Percentiles rank a stretch among this genome's conserved stretches.
Conservation (phyloP, 2,797 vertebrate genomes). For the Psittacula echo region DNA sequence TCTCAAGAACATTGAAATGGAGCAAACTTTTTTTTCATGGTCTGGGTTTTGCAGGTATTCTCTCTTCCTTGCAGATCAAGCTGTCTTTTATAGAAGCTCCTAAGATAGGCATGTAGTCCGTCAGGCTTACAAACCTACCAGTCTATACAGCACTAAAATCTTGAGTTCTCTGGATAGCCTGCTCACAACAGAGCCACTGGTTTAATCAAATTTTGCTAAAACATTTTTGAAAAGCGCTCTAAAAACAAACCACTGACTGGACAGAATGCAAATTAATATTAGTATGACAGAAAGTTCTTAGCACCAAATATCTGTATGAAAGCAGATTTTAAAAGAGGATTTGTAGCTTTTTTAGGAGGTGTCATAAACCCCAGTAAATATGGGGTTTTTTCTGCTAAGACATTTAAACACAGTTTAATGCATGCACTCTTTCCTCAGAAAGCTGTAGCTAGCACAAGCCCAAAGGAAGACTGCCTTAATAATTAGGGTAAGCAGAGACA, state of each 20-base stretch:
- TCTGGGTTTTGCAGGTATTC: not conserved
- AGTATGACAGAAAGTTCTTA: not conserved
- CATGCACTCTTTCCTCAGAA: not conserved
- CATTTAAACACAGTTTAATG: not conserved
- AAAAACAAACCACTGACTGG: not conserved
- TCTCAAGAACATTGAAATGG: not conserved
- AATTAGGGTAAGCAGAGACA: not conserved
- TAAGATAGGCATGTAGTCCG: not conserved
- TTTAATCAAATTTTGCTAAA: not conserved
- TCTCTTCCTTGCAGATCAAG: not conserved
- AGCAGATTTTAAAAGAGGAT: not conserved
- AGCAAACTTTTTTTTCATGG: not conserved
- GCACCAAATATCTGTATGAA: accelerated
- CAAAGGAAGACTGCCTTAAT: not conserved
- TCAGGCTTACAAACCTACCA: not conserved
- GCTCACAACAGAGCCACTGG: not conserved
- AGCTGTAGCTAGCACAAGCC: not conserved
- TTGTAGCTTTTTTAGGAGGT: not conserved
- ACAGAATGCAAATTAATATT: not conserved
- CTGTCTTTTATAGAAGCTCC: not conserved
- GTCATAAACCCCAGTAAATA: not conserved
- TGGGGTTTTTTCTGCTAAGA: accelerated
- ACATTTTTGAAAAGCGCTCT: not conserved
- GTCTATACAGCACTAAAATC: not conserved
- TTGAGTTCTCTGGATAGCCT: not conserved